Conservation (phyloP, 2,797 vertebrate species). For the Orientallactaga sibirica region DNA sequence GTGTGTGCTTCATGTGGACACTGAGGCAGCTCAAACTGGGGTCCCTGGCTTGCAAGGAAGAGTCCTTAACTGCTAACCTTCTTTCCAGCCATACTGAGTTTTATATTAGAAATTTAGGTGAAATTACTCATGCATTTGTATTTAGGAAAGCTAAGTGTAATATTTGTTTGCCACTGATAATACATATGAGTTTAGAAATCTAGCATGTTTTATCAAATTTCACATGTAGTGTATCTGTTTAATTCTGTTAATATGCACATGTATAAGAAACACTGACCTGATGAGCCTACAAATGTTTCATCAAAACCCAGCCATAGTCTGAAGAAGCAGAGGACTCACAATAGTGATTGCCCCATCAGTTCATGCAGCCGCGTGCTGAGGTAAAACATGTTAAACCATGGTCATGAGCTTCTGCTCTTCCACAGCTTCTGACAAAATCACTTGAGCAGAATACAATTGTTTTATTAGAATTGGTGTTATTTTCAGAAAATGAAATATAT, state of each 20-base stretch:
- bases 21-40: too few relatives aligned
- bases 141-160: too few relatives aligned
- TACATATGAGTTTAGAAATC: too few relatives aligned
- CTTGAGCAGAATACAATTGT: background rate
- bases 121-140: too few relatives aligned
- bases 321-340: background rate
- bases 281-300: background rate
- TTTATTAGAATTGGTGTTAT: background rate
- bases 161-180: too few relatives aligned
- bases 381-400: background rate
- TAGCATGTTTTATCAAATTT: too few relatives aligned
- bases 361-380: background rate
- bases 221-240: background rate
- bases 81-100: too few relatives aligned
- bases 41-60: too few relatives aligned
- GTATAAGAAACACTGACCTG: background rate
- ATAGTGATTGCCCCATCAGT: background rate
- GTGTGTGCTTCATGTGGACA: too few relatives aligned
- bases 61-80: too few relatives aligned
- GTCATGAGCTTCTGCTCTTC: background rate
- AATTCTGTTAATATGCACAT: background rate
- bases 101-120: too few relatives aligned
- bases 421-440: background rate
- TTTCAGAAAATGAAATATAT: background rate
- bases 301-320: background rate